Evolutionary conservation across 2,113 vertebrate genomes (phyloP), one percentile per base, ranked within the genome.

Genomic region (Rhipidura dahli): DNA sequence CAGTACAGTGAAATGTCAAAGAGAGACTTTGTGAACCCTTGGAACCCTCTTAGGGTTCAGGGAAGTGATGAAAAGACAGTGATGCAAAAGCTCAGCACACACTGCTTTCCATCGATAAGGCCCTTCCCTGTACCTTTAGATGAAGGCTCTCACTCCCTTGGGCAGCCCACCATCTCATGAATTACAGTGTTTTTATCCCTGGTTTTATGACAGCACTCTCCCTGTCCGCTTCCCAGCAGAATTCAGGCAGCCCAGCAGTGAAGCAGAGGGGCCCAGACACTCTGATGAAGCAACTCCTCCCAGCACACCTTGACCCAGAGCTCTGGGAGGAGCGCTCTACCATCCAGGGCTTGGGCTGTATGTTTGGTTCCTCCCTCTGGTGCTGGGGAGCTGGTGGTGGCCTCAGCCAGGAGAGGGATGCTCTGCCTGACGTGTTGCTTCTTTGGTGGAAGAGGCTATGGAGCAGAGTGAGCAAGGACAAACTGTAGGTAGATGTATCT

Each of bases 331-430:
- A 80, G 4, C 20, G 42, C 23, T 69, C 33, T 10, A 28, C 15
- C 33, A 50, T 5, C 57, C 54, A 72, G 20, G 39, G 17, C 28
- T 59, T 30, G 19, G 13, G 17, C 7, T 54, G 15, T 6, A 60
- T 6, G 14, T 30, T 18, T 64, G 39, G 13, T 17, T 45, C 21
- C 23, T 44, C 57, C 17, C 23, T 33, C 72, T 53, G 31, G 24
- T n/a, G 16, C 44, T 53, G 45, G 27, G 71, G 53, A 1, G 1
- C 31, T 13, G n/a, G 31, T 39, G n/a, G 11, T 19, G 18, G 44
- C n/a, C 47, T 61, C 51, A 51, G 0, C 13, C 24, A 35, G 0
- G 3, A n/a, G 10, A 92, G 3, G 3, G 26, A 30, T 0, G 2
- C 17, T 50, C 33, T 53, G 23, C 28, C n/a, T 37, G 16, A 68